Evolutionary conservation across 2,888 invertebrate genomes (phyloP).

Genomic region (Acleris literana): DNA sequence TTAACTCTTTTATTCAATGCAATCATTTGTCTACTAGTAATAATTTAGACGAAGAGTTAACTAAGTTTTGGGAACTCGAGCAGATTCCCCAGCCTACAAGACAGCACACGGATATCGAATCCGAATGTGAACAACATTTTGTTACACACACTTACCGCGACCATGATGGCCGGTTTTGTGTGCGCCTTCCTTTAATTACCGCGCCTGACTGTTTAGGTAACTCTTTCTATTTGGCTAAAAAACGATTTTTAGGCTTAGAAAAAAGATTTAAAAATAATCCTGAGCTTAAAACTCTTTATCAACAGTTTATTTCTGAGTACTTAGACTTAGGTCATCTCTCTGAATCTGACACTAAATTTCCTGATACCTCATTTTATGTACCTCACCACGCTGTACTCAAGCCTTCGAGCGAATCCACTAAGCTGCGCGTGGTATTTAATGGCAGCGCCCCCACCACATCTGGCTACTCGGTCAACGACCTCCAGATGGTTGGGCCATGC

Average conservation of each 20-base stretch:
- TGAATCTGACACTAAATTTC: not conserved
- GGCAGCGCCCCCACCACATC: constrained; percentile 11
- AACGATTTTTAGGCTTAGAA: not conserved
- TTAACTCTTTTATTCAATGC: not conserved
- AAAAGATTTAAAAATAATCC: not conserved
- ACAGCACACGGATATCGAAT: not conserved
- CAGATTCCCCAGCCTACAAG: not conserved
- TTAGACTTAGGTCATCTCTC: constrained; percentile 3
- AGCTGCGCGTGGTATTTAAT: constrained; percentile 14
- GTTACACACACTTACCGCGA: not conserved
- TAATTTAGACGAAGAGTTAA: not conserved
- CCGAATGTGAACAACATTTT: constrained; percentile 4
- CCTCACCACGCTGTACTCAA: constrained; percentile 11
- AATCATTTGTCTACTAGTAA: not conserved
- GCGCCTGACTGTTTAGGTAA: not conserved
- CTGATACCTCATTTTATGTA: not conserved
- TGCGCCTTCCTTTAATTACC: not conserved
- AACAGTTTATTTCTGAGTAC: not conserved
- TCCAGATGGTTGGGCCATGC: constrained; percentile 3
- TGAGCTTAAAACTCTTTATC: not conserved
- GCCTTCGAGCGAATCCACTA: constrained; percentile 12
- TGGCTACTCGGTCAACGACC: constrained; percentile 10
- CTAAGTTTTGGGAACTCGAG: not conserved
- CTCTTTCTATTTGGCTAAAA: constrained; percentile 2
- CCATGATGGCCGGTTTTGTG: not conserved